Evolutionary conservation across 2,797 vertebrate genomes (phyloP), one percentile per base, ranked within the genome.

Genomic region (Lindbergichthys nudifrons): DNA sequence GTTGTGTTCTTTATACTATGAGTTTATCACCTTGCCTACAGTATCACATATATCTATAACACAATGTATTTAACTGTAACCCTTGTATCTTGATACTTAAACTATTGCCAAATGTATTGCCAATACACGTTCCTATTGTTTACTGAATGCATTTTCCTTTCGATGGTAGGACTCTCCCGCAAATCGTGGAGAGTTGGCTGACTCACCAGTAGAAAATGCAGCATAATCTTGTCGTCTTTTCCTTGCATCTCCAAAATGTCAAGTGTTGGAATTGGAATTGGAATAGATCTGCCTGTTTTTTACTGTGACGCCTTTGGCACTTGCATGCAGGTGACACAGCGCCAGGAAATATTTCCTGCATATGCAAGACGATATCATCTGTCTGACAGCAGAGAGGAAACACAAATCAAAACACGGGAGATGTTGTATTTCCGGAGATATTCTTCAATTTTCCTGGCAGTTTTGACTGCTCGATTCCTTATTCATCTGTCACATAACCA

Each of bases 301-400:
- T 26, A 59, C 32, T 62, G 11, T 48, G 65, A 60, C 10, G 16
- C 79, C 71, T 81, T 3, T 71, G 81, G 84, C 81, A 63, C 54
- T 32, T 82, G 36, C 43, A 19, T 65, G 65, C 63, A 75, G 73
- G 72, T 69, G 78, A 30, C 30, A 61, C 70, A 6, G 60, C 58
- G 75, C 80, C 73, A 65, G 53, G 65, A 80, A 79, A 78, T 67
- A 65, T 79, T 59, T 83, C 32, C 51, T 79, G 18, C 71, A 66
- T 56, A 30, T 23, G 32, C 42, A 67, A 0, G 50, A 83, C 68
- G 70, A 81, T 67, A 77, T 78, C 45, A 36, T 64, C 79, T 79
- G 82, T 85, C 83, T 86, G 26, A n/a, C 6, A 1, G 70, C 72
- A 59, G 60, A 41, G 45, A 65, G 48, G 64, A 74, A 81, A 77